Evolutionary conservation across 2,113 vertebrate species (phyloP).

Genomic region (Notothenia rossii): DNA sequence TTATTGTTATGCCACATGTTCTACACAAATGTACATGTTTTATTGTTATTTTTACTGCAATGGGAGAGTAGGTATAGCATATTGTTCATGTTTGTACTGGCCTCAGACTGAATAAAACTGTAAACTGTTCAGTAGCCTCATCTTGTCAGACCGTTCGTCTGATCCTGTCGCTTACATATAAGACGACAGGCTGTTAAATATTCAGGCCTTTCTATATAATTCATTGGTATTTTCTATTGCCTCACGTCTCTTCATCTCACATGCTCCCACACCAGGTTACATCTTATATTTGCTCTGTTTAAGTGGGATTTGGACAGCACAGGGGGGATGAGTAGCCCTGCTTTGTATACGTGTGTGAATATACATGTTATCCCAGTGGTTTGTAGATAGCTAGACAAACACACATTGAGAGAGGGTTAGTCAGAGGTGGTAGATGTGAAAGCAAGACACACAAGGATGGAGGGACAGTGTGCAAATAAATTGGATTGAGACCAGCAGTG

Average conservation of each 20-base stretch:
- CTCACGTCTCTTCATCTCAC: constrained; percentile 6
- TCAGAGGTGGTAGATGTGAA: constrained; percentile 36
- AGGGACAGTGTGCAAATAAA: constrained; percentile 40
- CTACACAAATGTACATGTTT: constrained; percentile 20
- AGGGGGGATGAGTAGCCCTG: neutral
- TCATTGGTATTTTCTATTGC: constrained; percentile 29
- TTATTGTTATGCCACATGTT: constrained; percentile 23
- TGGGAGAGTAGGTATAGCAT: neutral
- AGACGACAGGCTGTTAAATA: neutral
- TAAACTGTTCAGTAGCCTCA: neutral
- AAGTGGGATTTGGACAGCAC: constrained; percentile 31
- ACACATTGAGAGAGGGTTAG: constrained; percentile 39
- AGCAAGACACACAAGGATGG: constrained; percentile 18
- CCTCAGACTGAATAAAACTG: neutral
- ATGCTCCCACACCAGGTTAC: constrained; percentile 13
- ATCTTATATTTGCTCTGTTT: constrained; percentile 47
- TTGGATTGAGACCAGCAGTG: constrained; percentile 48
- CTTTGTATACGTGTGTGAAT: constrained; percentile 8
- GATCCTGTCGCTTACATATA: constrained; percentile 5
- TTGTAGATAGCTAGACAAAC: constrained; percentile 49
- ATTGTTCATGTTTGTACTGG: constrained; percentile 14
- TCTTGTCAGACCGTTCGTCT: constrained; percentile 9
- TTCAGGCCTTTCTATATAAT: constrained; percentile 15
- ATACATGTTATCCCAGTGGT: constrained; percentile 33
- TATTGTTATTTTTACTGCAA: constrained; percentile 44